A percentile compares a stretch with the other conserved stretches of the same genome.
Conservation (phyloP, 2,797 vertebrate genomes). For the Diglossa cyanea region DNA sequence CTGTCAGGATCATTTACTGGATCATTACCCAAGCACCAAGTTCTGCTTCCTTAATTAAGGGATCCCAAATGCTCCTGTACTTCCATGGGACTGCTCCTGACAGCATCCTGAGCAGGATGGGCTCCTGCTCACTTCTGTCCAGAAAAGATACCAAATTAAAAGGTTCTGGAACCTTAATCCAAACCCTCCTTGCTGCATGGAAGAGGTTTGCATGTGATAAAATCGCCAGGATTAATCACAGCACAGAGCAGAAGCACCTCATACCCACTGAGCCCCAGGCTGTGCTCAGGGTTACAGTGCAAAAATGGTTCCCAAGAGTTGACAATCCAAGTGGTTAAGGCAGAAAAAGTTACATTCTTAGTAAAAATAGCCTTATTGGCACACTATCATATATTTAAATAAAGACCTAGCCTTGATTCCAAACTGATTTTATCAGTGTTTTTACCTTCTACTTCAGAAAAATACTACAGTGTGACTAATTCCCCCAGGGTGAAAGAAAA, state of each 20-base stretch:
- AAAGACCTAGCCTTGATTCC: not conserved
- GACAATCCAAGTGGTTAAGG: not conserved
- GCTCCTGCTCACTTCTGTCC: not conserved
- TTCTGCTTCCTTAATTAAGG: not conserved
- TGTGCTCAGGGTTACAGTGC: not conserved
- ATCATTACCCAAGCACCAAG: not conserved
- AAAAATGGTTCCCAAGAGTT: not conserved
- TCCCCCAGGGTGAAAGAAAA: not conserved
- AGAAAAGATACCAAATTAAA: not conserved
- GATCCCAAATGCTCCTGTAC: not conserved
- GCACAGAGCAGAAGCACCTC: not conserved
- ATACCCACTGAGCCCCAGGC: not conserved
- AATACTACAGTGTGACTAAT: not conserved
- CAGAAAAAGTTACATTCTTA: not conserved
- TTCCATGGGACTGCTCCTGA: not conserved
- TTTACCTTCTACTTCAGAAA: not conserved
- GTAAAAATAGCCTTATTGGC: not conserved
- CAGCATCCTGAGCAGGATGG: not conserved
- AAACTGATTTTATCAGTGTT: not conserved
- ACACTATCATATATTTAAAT: not conserved
- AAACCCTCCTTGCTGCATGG: not conserved
- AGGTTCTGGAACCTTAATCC: not conserved
- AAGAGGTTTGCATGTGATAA: not conserved
- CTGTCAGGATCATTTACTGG: not conserved
- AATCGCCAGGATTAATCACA: not conserved